Base-by-base conservation (phyloP, 2,888 invertebrate species). In the Rhopalosiphum nymphaeae region DNA sequence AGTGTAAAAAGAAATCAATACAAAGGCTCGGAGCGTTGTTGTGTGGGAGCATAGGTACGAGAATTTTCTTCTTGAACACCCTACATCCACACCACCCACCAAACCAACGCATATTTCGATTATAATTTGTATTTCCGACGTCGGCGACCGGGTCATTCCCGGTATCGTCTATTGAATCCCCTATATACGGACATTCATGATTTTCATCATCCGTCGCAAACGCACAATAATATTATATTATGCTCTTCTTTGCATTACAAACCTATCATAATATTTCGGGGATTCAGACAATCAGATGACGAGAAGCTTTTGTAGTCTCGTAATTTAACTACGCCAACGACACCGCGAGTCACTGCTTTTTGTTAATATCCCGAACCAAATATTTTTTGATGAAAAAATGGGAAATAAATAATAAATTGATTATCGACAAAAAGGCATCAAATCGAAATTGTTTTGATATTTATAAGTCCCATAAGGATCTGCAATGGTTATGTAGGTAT, bases 1-100 rank as follows among this genome's bases (percentile, higher is more conserved):
- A 78, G 78, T 36, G 78, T 78, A 21, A 78, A 78, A 36, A 78
- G 16, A 78, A 78, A 78, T 78, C 78, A 78, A 78, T 78, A 78
- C 78, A 36, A 78, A 78, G 21, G 36, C 78, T 36, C 1, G 36
- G 36, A 78, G 9, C 21, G 36, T 9, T 21, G 16, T 13, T 13
- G 13, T 16, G 78, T 36, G 78, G 36, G 36, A 7, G 78, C 36
- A 21, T 36, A 36, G 36, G 36, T 36, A 36, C 78, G 78, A 78
- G 36, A 36, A 78, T 36, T 78, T 67, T 67, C 4, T n/a, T 67
- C 67, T 67, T n/a, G 21, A 36, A 21, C 78, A 21, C 78, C 16
- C 16, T 16, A 9, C 78, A 67, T 21, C 78, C 78, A 78, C 36
- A 16, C n/a, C 16, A 0, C 5, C 16, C 21, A 9, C 36, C 78